Evolutionary conservation across 2,797 vertebrate genomes (phyloP), one percentile per base, ranked within the genome.

Genomic region (Glyptemys insculpta): DNA sequence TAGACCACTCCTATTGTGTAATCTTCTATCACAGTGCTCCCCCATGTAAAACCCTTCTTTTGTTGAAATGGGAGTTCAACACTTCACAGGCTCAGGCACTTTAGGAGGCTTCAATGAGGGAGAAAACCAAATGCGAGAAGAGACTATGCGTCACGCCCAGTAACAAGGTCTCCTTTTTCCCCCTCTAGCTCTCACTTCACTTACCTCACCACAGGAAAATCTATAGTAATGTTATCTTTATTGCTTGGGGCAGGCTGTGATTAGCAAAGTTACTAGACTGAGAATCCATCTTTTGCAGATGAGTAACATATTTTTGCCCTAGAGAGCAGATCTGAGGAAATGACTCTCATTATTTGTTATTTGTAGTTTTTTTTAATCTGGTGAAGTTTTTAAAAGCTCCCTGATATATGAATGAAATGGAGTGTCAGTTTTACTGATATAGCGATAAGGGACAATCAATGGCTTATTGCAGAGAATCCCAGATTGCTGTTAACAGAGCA

Each of bases 351-450:
- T 37, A 68, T 89, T 80, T 83, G 16, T 78, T 89, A 18, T 53
- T 76, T 0, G 0, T 68, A 59, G 56, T 5, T 65, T 91, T 93
- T 84, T 86, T 91, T 91, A 81, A 78, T 91, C 79, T 93, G 86
- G 29, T 83, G 53, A 88, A 78, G 82, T 74, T 87, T 44, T 81
- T 79, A 84, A 93, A 65, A 90, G 90, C 88, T 95, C 93, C 50
- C 88, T 92, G 86, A 83, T 83, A 92, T 59, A 83, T 79, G 87
- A 89, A 89, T 91, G 85, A 91, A 91, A 82, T 79, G 47, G 41
- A 54, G 2, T 49, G 59, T 50, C 0, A 29, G 74, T 76, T 83
- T 12, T 76, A 47, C 72, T 44, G 34, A 34, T 79, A 62, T 68
- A 85, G 59, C 79, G 68, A 19, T 0, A 49, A 47, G 81, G 34